Evolutionary conservation across 2,888 invertebrate species (phyloP).

Genomic region (Mesorhabditis belari): DNA sequence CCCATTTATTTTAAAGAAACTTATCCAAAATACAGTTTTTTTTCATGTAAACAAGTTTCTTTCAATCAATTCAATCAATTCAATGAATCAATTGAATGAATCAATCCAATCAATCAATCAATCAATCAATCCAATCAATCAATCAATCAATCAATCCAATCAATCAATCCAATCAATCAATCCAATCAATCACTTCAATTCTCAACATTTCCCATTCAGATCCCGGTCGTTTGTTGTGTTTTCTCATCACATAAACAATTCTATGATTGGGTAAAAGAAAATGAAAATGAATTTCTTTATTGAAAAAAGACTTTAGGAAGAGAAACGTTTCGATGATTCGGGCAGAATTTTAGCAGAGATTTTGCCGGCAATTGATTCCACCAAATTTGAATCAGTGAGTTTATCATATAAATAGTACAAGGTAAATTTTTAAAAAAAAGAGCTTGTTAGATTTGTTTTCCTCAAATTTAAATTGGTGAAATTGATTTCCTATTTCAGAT

Average conservation of each 20-base stretch:
- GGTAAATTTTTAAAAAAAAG: too few species aligned
- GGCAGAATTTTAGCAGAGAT: slow-evolving; percentile 27
- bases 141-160: too few species aligned
- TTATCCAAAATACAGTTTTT: not conserved
- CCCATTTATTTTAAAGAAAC: not conserved
- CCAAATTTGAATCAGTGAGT: slow-evolving; percentile 20
- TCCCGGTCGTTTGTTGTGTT: slow-evolving; percentile 79
- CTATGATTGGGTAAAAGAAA: slow-evolving; percentile 51
- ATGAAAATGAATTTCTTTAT: not conserved
- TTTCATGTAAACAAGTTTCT: not conserved
- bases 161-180: too few species aligned
- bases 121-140: too few species aligned
- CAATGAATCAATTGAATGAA: too few species aligned
- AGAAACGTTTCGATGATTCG: slow-evolving; percentile 16
- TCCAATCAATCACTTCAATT: not conserved
- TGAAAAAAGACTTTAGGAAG: slow-evolving; percentile 14
- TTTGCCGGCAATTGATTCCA: slow-evolving; percentile 25
- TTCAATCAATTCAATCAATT: not conserved
- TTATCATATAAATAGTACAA: too few species aligned
- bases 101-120: too few species aligned
- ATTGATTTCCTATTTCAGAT: not conserved
- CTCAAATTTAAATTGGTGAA: slow-evolving; percentile 21
- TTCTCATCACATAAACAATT: slow-evolving; percentile 73
- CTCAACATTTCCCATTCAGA: slow-evolving; percentile 53
- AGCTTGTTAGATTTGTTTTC: too few species aligned